Evolutionary conservation across 2,797 vertebrate species (phyloP).

Genomic region (Crypturellus tataupa): DNA sequence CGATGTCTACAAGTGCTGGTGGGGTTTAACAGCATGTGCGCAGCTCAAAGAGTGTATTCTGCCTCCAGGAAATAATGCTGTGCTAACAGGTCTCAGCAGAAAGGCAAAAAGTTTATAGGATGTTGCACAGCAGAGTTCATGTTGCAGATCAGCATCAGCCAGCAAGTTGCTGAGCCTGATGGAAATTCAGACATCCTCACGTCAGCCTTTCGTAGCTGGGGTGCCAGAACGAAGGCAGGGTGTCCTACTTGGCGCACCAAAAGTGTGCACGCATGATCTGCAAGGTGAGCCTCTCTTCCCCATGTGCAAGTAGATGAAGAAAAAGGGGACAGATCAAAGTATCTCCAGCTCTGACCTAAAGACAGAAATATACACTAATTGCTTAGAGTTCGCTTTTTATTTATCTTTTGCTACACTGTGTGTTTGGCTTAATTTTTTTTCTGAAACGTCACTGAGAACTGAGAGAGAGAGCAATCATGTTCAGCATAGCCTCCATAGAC

Average conservation of each 20-base stretch:
- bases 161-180: background rate
- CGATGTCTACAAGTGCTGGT: background rate
- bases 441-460: background rate
- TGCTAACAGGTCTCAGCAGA: background rate
- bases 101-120: conserved; percentile 31
- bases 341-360: background rate
- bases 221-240: conserved; percentile 9
- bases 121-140: conserved; percentile 11
- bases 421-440: background rate
- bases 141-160: background rate
- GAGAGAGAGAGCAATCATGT: background rate
- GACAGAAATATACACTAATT: background rate
- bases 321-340: background rate
- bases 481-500: background rate
- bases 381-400: background rate
- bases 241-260: background rate
- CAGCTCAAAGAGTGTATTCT: conserved; percentile 10
- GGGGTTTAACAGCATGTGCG: background rate
- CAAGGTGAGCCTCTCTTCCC: conserved; percentile 23
- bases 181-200: conserved; percentile 49
- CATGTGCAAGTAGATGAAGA: conserved; percentile 7
- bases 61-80: background rate
- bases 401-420: background rate
- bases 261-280: background rate
- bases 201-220: conserved; percentile 22